Conservation (phyloP, 2,888 invertebrate genomes). For the Marasmarcha lunaedactyla region DNA sequence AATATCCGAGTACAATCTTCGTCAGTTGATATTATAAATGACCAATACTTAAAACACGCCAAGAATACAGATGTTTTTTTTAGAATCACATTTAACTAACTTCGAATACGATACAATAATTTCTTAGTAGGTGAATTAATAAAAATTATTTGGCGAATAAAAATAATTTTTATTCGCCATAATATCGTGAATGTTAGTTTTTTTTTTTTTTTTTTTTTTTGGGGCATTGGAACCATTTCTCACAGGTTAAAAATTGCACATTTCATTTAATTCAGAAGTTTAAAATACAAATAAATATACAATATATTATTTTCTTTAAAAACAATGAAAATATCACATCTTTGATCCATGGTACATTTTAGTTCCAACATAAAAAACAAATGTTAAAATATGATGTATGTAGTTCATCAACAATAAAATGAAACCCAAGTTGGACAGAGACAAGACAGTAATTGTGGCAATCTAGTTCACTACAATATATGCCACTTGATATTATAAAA, state of each 20-base stretch:
- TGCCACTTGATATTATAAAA: constrained; percentile 32
- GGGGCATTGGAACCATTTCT: constrained; percentile 51
- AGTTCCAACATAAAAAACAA: constrained; percentile 36
- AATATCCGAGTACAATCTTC: no score
- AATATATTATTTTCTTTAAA: constrained; percentile 39
- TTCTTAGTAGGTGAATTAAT: no score
- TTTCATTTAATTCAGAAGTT: constrained; percentile 7
- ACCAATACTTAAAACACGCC: no score
- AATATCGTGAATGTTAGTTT: no score
- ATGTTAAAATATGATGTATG: neutral
- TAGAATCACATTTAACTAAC: no score
- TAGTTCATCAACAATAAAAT: constrained; percentile 31
- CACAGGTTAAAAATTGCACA: constrained; percentile 14
- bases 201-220: constrained; percentile 19
- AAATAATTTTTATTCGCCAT: constrained; percentile 32
- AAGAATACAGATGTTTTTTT: no score
- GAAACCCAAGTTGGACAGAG: constrained; percentile 39
- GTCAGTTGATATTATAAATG: no score
- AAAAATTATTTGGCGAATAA: no score
- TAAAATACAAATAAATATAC: constrained; percentile 23
- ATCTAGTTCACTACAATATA: constrained; percentile 43
- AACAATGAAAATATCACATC: constrained; percentile 62
- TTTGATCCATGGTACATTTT: constrained; percentile 57
- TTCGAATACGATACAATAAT: no score
- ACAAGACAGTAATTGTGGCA: constrained; percentile 34